These are phyloP conservation scores for Apostichopus californicus DNA, from an alignment of 35 echinoderm and acorn worm species.

Conservation along the genomic window DNA sequence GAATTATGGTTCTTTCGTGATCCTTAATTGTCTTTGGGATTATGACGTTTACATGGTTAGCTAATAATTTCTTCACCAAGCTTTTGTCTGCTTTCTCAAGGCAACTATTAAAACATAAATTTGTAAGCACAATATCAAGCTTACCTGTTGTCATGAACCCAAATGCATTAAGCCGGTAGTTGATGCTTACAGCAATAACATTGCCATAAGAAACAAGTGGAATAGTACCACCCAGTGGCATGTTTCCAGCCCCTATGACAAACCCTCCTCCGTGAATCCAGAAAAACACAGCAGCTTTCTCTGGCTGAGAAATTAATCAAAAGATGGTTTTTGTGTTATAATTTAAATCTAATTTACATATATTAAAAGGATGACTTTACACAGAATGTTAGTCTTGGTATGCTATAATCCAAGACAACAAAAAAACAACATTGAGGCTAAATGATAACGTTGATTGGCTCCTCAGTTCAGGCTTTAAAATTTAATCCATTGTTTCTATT, in stretches of 20 bases:
- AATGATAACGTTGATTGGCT: neutral
- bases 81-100: no score
- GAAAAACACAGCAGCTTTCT: slow-evolving; percentile 42
- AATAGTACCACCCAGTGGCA: neutral
- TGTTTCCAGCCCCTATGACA: slow-evolving; percentile 18
- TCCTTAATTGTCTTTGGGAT: no score
- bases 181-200: slow-evolving; percentile 58
- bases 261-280: slow-evolving; percentile 56
- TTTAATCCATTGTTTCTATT: neutral
- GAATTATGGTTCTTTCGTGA: no score
- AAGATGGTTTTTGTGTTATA: slow-evolving; percentile 25
- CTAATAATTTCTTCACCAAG: no score
- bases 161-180: slow-evolving; percentile 62
- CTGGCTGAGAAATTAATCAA: slow-evolving; percentile 12
- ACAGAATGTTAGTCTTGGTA: no score
- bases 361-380: neutral
- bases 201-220: slow-evolving; percentile 32
- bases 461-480: neutral
- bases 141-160: slow-evolving; percentile 64
- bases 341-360: neutral
- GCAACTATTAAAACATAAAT: no score
- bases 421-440: neutral
- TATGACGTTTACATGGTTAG: no score
- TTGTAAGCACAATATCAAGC: no score
- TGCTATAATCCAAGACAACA: neutral